Percentiles rank a stretch among this genome's conserved stretches.
These are phyloP conservation scores for Taenioides sp. DNA, from an alignment of 2,797 vertebrate species.

Conservation along the genomic window DNA sequence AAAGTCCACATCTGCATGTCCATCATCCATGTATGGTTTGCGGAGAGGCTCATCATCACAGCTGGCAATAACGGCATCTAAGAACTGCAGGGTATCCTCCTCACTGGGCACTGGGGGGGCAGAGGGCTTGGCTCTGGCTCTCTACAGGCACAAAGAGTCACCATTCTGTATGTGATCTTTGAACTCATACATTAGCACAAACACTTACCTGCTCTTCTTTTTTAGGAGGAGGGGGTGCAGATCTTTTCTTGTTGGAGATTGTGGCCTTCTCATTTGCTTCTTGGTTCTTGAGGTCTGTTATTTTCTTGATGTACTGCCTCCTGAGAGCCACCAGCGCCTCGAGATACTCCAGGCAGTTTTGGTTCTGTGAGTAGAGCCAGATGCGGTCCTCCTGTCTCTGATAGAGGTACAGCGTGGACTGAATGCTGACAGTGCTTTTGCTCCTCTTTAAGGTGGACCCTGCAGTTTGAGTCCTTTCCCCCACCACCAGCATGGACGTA, in stretches of 20 bases:
- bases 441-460: conserved; percentile 85
- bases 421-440: conserved; percentile 85
- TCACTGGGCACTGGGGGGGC: conserved; percentile 76
- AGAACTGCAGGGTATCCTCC: conserved; percentile 88
- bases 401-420: conserved; percentile 80
- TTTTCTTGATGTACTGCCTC: conserved; percentile 85
- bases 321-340: conserved; percentile 91
- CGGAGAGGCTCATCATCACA: conserved; percentile 81
- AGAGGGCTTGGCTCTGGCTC: conserved; percentile 55
- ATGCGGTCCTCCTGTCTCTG: conserved; percentile 87
- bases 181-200: not conserved
- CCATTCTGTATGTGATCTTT: not conserved
- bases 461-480: conserved; percentile 71
- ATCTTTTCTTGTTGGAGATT: conserved; percentile 73
- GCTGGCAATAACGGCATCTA: conserved; percentile 90
- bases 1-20: conserved; percentile 91
- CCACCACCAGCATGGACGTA: conserved; percentile 90
- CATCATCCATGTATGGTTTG: conserved; percentile 74
- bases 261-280: conserved; percentile 70
- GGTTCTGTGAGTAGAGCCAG: conserved; percentile 90
- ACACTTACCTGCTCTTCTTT: conserved; percentile 76
- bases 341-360: conserved; percentile 92
- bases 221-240: conserved; percentile 58
- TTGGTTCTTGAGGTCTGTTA: conserved; percentile 79
- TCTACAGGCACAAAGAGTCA: conserved; percentile 48